Evolutionary conservation across 35 echinoderm and acorn worm genomes (phyloP).

Genomic region (Ptychodera flava): DNA sequence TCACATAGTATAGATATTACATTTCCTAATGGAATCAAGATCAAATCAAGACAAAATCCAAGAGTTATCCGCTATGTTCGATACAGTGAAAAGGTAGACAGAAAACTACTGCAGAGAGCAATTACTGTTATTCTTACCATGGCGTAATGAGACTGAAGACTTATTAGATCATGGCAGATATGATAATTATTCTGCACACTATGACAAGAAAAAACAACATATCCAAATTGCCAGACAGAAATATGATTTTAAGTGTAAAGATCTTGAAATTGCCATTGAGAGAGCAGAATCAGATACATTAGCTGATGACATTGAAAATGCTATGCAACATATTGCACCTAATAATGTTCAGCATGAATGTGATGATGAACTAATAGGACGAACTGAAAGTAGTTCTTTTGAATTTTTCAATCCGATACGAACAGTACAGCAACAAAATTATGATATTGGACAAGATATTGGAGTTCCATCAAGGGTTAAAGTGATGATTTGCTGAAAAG

Average conservation of each 20-base stretch:
- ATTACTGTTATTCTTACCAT: slow-evolving; percentile 36
- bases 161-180: not conserved
- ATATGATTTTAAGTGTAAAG: not conserved
- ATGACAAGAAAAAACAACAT: not conserved
- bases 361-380: not conserved
- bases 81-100: slow-evolving; percentile 8
- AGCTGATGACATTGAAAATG: not conserved
- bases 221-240: not conserved
- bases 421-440: slow-evolving; percentile 19
- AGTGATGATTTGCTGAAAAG: slow-evolving; percentile 3
- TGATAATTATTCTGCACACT: not conserved
- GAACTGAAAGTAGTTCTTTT: not conserved
- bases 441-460: slow-evolving; percentile 50
- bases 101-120: slow-evolving; percentile 52
- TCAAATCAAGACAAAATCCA: slow-evolving; percentile 10
- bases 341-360: not conserved
- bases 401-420: not conserved
- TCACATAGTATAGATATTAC: slow-evolving; percentile 12
- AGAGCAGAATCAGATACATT: too few species aligned
- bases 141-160: slow-evolving; percentile 20
- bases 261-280: not conserved
- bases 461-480: not conserved
- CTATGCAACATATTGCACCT: not conserved
- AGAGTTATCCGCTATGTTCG: slow-evolving; percentile 30
- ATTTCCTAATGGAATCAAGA: slow-evolving; percentile 14